Evolutionary conservation across 2,888 invertebrate genomes (phyloP).

Genomic region (Rapana venosa): DNA sequence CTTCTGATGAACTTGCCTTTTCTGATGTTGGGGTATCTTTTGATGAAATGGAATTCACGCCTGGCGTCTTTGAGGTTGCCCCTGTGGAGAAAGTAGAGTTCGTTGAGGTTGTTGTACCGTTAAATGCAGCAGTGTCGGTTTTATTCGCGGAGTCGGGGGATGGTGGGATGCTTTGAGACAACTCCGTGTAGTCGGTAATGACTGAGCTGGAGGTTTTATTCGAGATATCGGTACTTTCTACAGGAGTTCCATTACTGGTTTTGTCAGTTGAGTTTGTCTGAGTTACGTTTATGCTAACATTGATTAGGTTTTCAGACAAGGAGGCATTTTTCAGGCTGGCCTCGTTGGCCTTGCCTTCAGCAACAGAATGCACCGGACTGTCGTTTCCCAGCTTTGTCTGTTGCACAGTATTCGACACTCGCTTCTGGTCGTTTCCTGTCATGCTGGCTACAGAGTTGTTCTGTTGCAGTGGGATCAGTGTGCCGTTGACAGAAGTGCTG

Average conservation of each 20-base stretch:
- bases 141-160: neutral
- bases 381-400: neutral
- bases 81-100: neutral
- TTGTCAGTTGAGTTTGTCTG: neutral
- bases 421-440: neutral
- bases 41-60: neutral
- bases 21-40: neutral
- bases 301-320: neutral
- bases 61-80: neutral
- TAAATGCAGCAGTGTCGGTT: neutral
- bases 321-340: neutral
- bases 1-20: too few species aligned
- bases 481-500: neutral
- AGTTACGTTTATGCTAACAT: neutral
- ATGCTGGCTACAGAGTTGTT: neutral
- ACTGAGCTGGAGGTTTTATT: neutral
- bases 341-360: too few species aligned
- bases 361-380: neutral
- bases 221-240: neutral
- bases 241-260: neutral
- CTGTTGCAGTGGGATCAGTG: neutral
- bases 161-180: neutral
- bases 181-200: neutral
- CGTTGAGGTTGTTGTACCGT: neutral
- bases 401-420: neutral